Base-by-base conservation (phyloP, 2,888 invertebrate species). In the Spicauda simplicius region DNA sequence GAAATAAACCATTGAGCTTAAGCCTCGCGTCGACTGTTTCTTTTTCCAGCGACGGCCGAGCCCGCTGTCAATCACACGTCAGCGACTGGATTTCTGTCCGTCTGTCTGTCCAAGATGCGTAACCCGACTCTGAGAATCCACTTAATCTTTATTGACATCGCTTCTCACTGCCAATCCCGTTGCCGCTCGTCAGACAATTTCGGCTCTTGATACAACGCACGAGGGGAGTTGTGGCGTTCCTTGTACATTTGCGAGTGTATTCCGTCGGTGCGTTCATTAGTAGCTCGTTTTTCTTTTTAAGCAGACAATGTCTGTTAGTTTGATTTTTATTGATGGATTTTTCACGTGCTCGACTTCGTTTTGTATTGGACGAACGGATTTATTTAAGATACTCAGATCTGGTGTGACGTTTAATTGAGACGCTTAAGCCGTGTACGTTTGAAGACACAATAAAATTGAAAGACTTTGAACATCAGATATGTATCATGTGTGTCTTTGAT, bases 251-350 rank as follows among this genome's bases (percentile, higher is more conserved):
- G 77, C 70, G 72, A 41, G 61, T 72, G 64, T 74, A 64, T 65
- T 72, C 68, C 68, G 69, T 74, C 74, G 75, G 70, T 75, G 62
- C 70, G 83, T 84, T 86, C 83, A 86, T 87, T 87, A 86, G 86
- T 80, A 80, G 80, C 81, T 78, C 79, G 82, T 85, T 85, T 85
- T 81, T 85, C 84, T 85, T 81, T 79, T 82, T 85, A 86, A 83
- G 84, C 80, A 80, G 83, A 84, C 84, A 82, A 78, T 77, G 81
- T 83, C 79, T 80, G 80, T 80, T 80, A 79, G 80, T 78, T 81
- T 80, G 80, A 83, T 82, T 81, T 82, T 79, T 84, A 80, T 82
- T 81, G 76, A 81, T 79, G 77, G 78, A 71, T 76, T 73, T 76
- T 73, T 62, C 72, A 73, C 73, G 72, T 73, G 69, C 56, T 60